Percentiles rank a stretch among this genome's conserved stretches.
Conservation (phyloP, 2,113 vertebrate genomes). For the Ia io region DNA sequence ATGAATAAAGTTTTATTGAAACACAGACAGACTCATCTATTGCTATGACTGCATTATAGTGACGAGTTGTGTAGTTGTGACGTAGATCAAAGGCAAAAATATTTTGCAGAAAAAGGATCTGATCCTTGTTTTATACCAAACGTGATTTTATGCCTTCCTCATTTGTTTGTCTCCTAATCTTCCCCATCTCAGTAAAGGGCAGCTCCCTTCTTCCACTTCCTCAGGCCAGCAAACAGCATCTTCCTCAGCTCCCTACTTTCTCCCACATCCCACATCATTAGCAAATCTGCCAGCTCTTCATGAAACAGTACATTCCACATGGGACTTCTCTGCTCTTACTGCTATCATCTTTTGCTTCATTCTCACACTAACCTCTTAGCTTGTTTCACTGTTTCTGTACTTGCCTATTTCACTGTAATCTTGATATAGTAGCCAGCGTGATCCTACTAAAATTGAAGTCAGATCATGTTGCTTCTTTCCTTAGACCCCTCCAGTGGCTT, state of each 20-base stretch:
- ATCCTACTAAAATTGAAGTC: not conserved
- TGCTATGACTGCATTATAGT: not conserved
- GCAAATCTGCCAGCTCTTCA: not conserved
- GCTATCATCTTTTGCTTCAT: not conserved
- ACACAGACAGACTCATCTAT: not conserved
- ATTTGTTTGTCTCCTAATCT: not conserved
- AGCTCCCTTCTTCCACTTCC: not conserved
- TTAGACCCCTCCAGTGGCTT: not conserved
- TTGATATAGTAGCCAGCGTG: not conserved
- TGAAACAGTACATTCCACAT: not conserved
- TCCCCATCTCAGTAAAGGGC: not conserved
- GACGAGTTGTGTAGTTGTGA: not conserved
- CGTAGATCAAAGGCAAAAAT: not conserved
- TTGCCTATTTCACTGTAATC: not conserved
- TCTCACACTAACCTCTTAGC: not conserved
- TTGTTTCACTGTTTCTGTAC: not conserved
- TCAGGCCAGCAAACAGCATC: not conserved
- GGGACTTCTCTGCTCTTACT: not conserved
- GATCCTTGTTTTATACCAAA: not conserved
- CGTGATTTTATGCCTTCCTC: not conserved
- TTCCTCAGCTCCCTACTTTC: not conserved
- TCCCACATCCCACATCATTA: too few species aligned
- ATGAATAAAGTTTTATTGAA: constrained; percentile 20
- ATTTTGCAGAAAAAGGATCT: not conserved
- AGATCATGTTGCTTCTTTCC: not conserved